phyloP scores from a whole-genome alignment of 2,113 vertebrate species.

The Dasyprocta punctata region DNA sequence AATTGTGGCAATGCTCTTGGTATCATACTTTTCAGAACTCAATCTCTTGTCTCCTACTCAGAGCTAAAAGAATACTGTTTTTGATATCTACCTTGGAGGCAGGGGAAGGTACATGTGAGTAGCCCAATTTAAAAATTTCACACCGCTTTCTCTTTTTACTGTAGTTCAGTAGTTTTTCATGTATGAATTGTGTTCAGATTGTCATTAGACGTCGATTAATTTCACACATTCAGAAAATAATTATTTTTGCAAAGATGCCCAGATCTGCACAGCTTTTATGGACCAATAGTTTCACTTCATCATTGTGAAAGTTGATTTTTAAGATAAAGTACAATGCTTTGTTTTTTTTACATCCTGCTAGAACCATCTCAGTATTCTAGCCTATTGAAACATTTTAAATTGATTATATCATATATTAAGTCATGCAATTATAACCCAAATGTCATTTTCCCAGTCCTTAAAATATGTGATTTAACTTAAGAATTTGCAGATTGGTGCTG shows the following conservation, averaged over 20 bases:
- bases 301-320: conserved; percentile 12
- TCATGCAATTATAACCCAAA: background rate
- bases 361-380: background rate
- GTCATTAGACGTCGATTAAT: background rate
- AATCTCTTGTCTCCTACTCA: background rate
- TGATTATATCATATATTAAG: background rate
- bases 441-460: background rate
- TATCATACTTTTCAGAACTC: background rate
- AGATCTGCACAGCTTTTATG: background rate
- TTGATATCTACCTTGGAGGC: background rate
- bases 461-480: background rate
- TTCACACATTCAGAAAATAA: background rate
- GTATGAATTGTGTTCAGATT: background rate
- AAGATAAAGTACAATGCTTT: background rate
- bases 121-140: background rate
- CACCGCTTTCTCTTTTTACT: background rate
- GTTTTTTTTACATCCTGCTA: background rate
- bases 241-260: background rate
- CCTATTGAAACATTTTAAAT: background rate
- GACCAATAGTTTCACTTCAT: background rate
- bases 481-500: background rate
- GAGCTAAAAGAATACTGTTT: background rate
- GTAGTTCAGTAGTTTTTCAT: background rate
- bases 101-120: background rate
- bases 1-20: background rate